Conservation (phyloP, 2,888 invertebrate genomes). For the Drosophila yooni region DNA sequence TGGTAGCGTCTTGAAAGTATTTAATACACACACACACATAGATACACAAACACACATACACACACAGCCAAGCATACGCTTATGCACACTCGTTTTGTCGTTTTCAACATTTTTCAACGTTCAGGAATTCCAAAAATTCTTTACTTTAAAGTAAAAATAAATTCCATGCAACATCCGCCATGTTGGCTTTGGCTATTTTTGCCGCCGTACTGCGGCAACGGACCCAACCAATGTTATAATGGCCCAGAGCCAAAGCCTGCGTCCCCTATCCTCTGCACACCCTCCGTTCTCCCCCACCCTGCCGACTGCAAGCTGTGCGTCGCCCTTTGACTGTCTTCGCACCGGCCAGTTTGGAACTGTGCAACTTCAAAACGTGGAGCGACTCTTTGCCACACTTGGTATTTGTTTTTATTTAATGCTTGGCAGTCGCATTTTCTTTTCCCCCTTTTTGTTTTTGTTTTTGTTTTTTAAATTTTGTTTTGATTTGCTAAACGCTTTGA, state of each 20-base stretch:
- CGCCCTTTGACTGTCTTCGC: constrained; percentile 64
- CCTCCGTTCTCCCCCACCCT: not conserved
- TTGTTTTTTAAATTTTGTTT: constrained; percentile 24
- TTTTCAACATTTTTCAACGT: constrained; percentile 78
- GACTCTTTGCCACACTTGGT: constrained; percentile 26
- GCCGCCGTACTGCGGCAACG: constrained; percentile 58
- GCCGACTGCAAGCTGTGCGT: constrained; percentile 49
- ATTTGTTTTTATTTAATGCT: constrained; percentile 61
- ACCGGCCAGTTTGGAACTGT: constrained; percentile 38
- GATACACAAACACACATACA: constrained; percentile 13
- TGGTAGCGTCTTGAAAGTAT: constrained; percentile 60
- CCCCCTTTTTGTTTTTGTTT: not conserved
- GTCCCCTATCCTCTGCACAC: constrained; percentile 3
- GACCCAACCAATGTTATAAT: constrained; percentile 57
- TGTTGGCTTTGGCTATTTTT: constrained; percentile 78
- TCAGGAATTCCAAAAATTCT: constrained; percentile 77
- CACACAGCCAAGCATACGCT: constrained; percentile 14
- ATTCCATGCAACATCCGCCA: constrained; percentile 79
- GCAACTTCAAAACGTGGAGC: constrained; percentile 41
- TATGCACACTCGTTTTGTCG: constrained; percentile 67
- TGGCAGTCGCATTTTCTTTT: constrained; percentile 23
- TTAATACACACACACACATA: constrained; percentile 40
- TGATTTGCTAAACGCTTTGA: constrained; percentile 25
- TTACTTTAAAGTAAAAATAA: constrained; percentile 80
- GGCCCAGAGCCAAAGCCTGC: constrained; percentile 56